Base-by-base conservation (phyloP, 1,140 invertebrate genomes). In the Penaeus japonicus region DNA sequence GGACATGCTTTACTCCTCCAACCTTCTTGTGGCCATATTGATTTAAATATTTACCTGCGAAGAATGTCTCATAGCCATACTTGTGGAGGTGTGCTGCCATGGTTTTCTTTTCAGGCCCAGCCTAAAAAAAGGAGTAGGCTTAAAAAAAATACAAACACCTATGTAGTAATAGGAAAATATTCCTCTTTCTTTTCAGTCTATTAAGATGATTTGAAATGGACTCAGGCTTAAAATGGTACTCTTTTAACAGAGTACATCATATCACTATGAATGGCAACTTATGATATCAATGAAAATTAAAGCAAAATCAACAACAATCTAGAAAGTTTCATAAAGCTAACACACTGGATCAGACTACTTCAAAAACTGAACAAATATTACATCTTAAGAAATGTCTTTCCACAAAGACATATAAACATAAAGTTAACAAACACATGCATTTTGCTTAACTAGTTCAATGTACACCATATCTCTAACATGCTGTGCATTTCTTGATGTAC, bases 41-140 rank as follows among this genome's bases (percentile, higher is more conserved):
- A 93, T 97, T 97, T 84, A 97, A 93, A 93, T 97, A 97, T 94
- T 97, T 97, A 73, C 96, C 96, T 91, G 95, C 96, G 92, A 96
- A 97, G 92, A 97, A 97, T 0, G 96, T 97, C 17, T 91, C 94
- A 91, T 97, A 97, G 4, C 94, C 95, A 75, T 93, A 92, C 54
- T 93, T 92, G 73, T 95, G 93, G 18, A 98, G 92, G 59, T 95
- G 92, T 0, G 94, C 93, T 0, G 95, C 96, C 91, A 97, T 95
- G 1, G 96, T 95, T 7, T 93, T 92, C 0, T 92, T 93, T 92
- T 98, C 96, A 62, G 93, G 92, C 20, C 92, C 91, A 35, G 92
- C 91, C 92, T 90, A 82, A 47, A 83, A 83, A 24, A 15, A 78
- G 59, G 22, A 77, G 1, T 27, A 24, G 20, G 18, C 20, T 30